phyloP scores from a whole-genome alignment of 2,797 vertebrate genomes.

The Serranus cabrilla region DNA sequence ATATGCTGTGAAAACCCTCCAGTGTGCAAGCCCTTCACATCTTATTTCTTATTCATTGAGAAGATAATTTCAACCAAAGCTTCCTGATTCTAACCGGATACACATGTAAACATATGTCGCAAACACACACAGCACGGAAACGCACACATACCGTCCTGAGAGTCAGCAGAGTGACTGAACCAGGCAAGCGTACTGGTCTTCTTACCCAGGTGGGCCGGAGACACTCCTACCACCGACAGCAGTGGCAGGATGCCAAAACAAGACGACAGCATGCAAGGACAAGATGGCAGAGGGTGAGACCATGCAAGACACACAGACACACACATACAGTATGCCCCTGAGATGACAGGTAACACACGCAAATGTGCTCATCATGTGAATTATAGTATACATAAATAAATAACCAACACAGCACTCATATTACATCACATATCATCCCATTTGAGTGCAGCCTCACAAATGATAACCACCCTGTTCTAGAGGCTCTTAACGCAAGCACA shows the following conservation, averaged over 20 bases:
- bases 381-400: conserved; percentile 17
- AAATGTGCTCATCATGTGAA: conserved; percentile 14
- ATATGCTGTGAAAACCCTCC: no score
- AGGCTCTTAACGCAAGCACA: not conserved
- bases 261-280: conserved; percentile 56
- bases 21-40: not conserved
- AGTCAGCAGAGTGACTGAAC: conserved; percentile 89
- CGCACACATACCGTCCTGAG: conserved; percentile 82
- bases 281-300: conserved; percentile 50
- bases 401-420: not conserved
- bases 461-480: not conserved
- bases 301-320: conserved; percentile 37
- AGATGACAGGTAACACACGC: conserved; percentile 30
- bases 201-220: conserved; percentile 85
- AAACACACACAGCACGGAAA: conserved; percentile 19
- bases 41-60: conserved; percentile 10
- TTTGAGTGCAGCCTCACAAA: not conserved
- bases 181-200: conserved; percentile 89
- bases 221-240: conserved; percentile 71
- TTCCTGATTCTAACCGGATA: not conserved
- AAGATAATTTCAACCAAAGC: not conserved
- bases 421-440: not conserved
- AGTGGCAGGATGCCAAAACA: conserved; percentile 46
- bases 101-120: conserved; percentile 34
- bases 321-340: conserved; percentile 23